phyloP scores from a whole-genome alignment of 2,797 vertebrate species.

The Melanotaenia parkinsoni region DNA sequence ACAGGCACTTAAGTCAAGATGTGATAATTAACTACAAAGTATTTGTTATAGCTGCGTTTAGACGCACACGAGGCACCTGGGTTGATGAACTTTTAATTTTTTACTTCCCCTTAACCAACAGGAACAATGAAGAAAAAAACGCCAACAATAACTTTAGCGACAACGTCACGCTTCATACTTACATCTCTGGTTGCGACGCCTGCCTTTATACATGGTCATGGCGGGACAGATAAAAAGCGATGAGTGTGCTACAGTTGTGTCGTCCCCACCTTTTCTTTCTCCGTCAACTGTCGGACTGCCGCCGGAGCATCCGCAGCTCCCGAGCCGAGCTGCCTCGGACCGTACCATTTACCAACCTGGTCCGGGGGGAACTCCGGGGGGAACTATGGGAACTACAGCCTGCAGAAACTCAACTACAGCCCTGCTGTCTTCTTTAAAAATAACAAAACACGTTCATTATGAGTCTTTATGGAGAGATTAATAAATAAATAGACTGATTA shows the following conservation, averaged over 20 bases:
- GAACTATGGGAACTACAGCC: no score
- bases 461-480: no score
- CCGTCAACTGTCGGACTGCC: slow-evolving; percentile 40
- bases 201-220: slow-evolving; percentile 78
- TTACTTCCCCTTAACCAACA: neutral
- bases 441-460: no score
- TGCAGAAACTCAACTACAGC: slow-evolving; percentile 1
- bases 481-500: no score
- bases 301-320: slow-evolving; percentile 21
- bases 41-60: neutral
- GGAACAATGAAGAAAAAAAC: neutral
- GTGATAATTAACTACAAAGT: neutral
- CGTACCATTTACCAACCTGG: slow-evolving; percentile 66
- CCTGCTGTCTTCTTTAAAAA: neutral
- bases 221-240: neutral
- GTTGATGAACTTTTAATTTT: slow-evolving; percentile 12
- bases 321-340: slow-evolving; percentile 56
- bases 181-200: slow-evolving; percentile 79
- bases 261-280: slow-evolving; percentile 23
- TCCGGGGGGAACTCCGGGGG: slow-evolving; percentile 56
- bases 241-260: slow-evolving; percentile 4
- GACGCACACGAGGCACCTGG: neutral
- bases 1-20: neutral
- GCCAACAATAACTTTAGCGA: neutral
- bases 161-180: slow-evolving; percentile 56